These are phyloP conservation scores for Hartigia nigra DNA, from an alignment of 2,888 invertebrate species.

Conservation along the genomic window DNA sequence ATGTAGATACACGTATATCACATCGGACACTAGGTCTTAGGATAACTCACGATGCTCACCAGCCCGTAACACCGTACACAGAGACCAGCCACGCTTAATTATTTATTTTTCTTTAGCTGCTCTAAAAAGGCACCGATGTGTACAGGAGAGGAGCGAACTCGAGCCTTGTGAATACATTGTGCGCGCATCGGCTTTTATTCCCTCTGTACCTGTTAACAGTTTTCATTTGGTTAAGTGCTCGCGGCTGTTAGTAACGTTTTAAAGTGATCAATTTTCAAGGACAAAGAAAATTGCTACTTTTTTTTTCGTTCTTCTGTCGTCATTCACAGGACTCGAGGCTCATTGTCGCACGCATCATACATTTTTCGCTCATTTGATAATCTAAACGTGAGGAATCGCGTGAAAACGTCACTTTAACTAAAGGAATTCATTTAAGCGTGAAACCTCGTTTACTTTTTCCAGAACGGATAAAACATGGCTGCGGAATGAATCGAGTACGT, in stretches of 20 bases:
- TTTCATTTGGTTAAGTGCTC: conserved; percentile 6
- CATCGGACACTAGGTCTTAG: neutral
- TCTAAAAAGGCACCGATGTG: conserved; percentile 59
- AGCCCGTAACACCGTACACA: conserved; percentile 30
- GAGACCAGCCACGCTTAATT: conserved; percentile 35
- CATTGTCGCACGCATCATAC: neutral
- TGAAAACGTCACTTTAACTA: neutral
- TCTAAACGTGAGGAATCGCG: neutral
- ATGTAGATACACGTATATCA: neutral
- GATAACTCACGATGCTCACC: conserved; percentile 14
- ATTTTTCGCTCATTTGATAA: neutral
- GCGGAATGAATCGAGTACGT: neutral
- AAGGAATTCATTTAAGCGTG: neutral
- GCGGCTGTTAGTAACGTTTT: neutral
- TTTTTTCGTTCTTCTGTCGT: neutral
- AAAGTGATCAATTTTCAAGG: neutral
- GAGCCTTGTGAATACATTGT: conserved; percentile 1
- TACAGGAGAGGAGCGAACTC: conserved; percentile 20
- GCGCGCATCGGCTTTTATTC: neutral
- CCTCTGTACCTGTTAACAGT: conserved; percentile 3
- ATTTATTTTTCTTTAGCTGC: conserved; percentile 47
- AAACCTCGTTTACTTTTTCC: neutral
- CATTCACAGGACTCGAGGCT: neutral
- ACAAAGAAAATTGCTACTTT: neutral
- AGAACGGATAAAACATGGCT: neutral